Evolutionary conservation across 2,888 invertebrate species (phyloP).

Genomic region (Apamea sordens): DNA sequence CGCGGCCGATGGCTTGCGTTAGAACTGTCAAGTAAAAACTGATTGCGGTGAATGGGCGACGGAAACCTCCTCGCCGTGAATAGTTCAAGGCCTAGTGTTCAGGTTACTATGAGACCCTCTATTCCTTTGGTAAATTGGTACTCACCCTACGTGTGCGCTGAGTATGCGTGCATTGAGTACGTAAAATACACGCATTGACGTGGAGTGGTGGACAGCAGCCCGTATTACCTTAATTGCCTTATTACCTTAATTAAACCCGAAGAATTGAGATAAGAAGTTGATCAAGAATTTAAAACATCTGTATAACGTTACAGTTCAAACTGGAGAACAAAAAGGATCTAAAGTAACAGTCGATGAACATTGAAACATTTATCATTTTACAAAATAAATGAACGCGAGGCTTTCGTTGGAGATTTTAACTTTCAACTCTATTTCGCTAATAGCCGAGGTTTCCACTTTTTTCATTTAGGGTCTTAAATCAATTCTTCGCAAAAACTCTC

Average conservation of each 20-base stretch:
- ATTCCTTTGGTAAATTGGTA: too few relatives aligned
- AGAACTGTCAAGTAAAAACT: neutral
- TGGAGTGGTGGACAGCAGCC: too few relatives aligned
- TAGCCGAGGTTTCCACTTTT: slow-evolving; percentile 38
- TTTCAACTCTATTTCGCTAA: slow-evolving; percentile 45
- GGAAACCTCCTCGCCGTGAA: neutral
- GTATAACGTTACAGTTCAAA: neutral
- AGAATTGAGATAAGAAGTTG: neutral
- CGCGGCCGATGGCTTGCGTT: neutral
- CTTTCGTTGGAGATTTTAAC: slow-evolving; percentile 25
- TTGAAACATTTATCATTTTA: slow-evolving; percentile 28
- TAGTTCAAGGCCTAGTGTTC: neutral
- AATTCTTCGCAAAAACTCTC: slow-evolving; percentile 46
- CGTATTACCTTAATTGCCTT: too few relatives aligned
- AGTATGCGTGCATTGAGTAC: neutral
- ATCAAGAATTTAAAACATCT: neutral
- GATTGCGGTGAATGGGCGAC: neutral
- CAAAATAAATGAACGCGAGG: slow-evolving; percentile 2
- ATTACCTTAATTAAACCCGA: too few relatives aligned
- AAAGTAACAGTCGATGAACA: slow-evolving; percentile 15
- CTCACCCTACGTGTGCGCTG: neutral
- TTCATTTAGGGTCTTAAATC: slow-evolving; percentile 30
- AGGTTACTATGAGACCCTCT: neutral
- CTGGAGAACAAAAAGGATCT: neutral
- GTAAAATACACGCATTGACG: too few relatives aligned